Conservation (phyloP, 2,888 invertebrate genomes). For the Sinelater perroti region DNA sequence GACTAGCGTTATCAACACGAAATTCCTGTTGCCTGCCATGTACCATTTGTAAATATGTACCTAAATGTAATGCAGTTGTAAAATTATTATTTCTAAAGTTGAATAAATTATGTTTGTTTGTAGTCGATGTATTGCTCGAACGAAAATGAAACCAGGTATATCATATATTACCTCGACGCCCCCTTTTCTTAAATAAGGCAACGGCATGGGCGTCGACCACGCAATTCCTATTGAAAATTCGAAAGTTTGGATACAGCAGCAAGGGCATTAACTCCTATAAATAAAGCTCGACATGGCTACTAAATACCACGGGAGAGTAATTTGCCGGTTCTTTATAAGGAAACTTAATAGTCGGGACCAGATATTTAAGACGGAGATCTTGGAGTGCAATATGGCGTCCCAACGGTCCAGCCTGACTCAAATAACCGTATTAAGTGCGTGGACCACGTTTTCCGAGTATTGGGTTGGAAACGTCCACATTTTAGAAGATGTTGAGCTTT, state of each 20-base stretch:
- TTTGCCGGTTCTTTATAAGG: constrained; percentile 19
- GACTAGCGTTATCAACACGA: constrained; percentile 40
- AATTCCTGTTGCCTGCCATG: constrained; percentile 55
- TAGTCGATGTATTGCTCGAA: constrained; percentile 8
- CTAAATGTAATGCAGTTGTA: constrained; percentile 55
- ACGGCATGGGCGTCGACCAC: constrained; percentile 16
- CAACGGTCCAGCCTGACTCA: constrained; percentile 7
- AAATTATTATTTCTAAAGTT: constrained; percentile 54
- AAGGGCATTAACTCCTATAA: constrained; percentile 22
- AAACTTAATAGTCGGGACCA: constrained; percentile 16
- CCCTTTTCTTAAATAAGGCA: constrained; percentile 17
- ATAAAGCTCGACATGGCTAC: constrained; percentile 13
- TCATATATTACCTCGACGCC: neutral
- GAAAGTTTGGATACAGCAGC: constrained; percentile 14
- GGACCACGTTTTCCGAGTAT: too few relatives aligned
- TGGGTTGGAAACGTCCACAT: too few relatives aligned
- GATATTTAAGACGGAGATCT: constrained; percentile 14
- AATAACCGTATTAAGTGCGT: constrained; percentile 17
- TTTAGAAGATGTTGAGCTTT: too few relatives aligned
- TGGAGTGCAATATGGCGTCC: constrained; percentile 9
- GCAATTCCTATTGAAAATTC: constrained; percentile 21
- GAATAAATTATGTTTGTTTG: constrained; percentile 58
- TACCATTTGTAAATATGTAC: constrained; percentile 58
- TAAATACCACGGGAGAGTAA: constrained; percentile 16
- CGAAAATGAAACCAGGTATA: neutral